phyloP scores from a whole-genome alignment of 2,888 invertebrate genomes.

The Protophormia terraenovae region DNA sequence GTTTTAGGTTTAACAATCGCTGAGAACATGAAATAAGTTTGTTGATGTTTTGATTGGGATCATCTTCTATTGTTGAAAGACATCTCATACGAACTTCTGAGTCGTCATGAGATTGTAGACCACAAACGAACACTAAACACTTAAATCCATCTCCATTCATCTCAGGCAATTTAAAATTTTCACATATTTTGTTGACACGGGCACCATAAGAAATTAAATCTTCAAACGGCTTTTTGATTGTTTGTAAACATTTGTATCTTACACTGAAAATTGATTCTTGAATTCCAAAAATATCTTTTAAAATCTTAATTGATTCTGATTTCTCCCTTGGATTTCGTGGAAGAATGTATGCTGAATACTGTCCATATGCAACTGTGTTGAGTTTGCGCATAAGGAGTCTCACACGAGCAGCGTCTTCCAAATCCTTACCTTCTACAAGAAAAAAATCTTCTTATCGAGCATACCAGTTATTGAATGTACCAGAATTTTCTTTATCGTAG shows the following conservation, averaged over 20 bases:
- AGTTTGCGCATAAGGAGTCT: constrained; percentile 33
- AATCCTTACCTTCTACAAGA: constrained; percentile 6
- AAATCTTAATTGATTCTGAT: neutral
- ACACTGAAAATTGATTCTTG: constrained; percentile 29
- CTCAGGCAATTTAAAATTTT: constrained; percentile 23
- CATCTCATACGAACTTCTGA: constrained; percentile 26
- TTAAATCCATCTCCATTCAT: constrained; percentile 17
- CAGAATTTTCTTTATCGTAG: constrained; percentile 4
- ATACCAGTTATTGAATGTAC: constrained; percentile 29
- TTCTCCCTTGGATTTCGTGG: constrained; percentile 13
- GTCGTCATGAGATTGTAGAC: constrained; percentile 19
- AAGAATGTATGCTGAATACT: constrained; percentile 6
- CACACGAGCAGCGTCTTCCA: constrained; percentile 22
- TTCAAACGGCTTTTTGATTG: neutral
- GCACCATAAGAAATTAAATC: constrained; percentile 31
- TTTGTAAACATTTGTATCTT: constrained; percentile 28
- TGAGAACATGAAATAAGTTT: neutral
- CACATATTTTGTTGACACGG: constrained; percentile 21
- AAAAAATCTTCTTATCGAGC: constrained; percentile 21
- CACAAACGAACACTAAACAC: constrained; percentile 1
- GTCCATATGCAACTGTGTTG: constrained; percentile 20
- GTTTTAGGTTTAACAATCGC: neutral
- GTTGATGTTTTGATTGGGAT: constrained; percentile 6
- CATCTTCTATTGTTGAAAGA: constrained; percentile 11
- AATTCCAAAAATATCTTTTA: constrained; percentile 31